Percentiles rank a stretch among this genome's conserved stretches.
phyloP scores from a whole-genome alignment of 92 coral and sea anemone genomes.

The Palythoa caribaeorum region DNA sequence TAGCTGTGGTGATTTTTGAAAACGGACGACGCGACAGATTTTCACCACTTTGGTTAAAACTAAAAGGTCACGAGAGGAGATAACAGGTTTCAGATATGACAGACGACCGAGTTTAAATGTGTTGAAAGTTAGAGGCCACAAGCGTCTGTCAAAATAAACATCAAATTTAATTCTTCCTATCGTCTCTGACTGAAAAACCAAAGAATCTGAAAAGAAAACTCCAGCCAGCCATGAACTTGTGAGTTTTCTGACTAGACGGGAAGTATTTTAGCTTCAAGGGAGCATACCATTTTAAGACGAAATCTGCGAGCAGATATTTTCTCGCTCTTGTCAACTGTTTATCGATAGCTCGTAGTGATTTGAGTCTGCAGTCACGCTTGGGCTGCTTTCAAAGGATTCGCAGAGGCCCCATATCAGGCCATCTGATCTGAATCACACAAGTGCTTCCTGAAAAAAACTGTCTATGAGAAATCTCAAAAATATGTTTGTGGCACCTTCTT shows the following conservation, averaged over 20 bases:
- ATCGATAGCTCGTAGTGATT: conserved; percentile 1
- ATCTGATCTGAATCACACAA: conserved; percentile 28
- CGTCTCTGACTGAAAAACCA: conserved; percentile 6
- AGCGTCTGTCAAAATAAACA: conserved; percentile 45
- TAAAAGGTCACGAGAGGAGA: conserved; percentile 40
- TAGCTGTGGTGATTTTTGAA: neutral
- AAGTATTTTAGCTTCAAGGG: conserved; percentile 29
- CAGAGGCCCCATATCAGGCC: conserved; percentile 31
- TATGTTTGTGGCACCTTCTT: conserved; percentile 38
- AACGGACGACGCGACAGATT: conserved; percentile 28
- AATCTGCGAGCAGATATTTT: conserved; percentile 21
- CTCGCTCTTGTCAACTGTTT: conserved; percentile 2
- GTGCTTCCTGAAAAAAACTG: conserved; percentile 45
- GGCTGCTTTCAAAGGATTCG: neutral
- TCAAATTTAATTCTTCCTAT: conserved; percentile 40
- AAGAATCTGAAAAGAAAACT: neutral
- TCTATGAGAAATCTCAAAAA: conserved; percentile 47
- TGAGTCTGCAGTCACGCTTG: conserved; percentile 32
- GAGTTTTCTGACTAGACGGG: conserved; percentile 51
- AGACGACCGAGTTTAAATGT: conserved; percentile 35
- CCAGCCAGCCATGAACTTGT: neutral
- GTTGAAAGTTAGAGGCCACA: conserved; percentile 49
- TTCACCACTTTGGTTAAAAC: conserved; percentile 14
- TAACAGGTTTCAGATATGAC: conserved; percentile 26
- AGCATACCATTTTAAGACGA: conserved; percentile 23